Percentiles rank a stretch among this genome's conserved stretches.
Evolutionary conservation across 2,888 invertebrate species (phyloP).

Genomic region (Blastobasis lacticolella): DNA sequence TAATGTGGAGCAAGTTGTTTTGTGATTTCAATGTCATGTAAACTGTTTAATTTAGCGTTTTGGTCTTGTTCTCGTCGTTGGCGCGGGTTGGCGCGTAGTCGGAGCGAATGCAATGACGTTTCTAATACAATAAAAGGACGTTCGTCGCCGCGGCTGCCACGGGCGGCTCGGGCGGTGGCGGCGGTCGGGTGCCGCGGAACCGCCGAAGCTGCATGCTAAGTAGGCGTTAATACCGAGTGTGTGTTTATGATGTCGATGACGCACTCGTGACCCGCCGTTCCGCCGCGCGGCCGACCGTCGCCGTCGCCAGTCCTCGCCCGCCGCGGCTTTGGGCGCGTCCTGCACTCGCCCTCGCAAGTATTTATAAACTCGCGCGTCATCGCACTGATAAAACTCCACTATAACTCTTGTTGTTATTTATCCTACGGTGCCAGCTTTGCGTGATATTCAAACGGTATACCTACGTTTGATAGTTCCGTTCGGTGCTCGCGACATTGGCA

Average conservation of each 20-base stretch:
- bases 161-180: no score
- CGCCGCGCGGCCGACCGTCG: slow-evolving; percentile 35
- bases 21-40: no score
- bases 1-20: no score
- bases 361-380: slow-evolving; percentile 63
- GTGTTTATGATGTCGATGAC: slow-evolving; percentile 53
- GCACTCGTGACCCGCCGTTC: slow-evolving; percentile 48
- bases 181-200: slow-evolving; percentile 15
- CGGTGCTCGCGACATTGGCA: no score
- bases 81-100: no score
- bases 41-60: no score
- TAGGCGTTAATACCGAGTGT: slow-evolving; percentile 37
- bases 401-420: slow-evolving; percentile 1
- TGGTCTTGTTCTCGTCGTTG: no score
- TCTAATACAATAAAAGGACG: no score
- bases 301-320: slow-evolving; percentile 43
- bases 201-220: slow-evolving; percentile 47
- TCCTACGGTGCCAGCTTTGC: slow-evolving; percentile 1
- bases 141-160: no score
- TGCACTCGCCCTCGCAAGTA: slow-evolving; percentile 59
- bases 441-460: slow-evolving; percentile 1
- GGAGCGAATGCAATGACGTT: no score
- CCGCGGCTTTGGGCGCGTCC: slow-evolving; percentile 61
- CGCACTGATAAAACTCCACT: slow-evolving; percentile 9
- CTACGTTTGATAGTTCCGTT: no score